Evolutionary conservation across 2,113 vertebrate genomes (phyloP), one percentile per base, ranked within the genome.

Genomic region (Scolopax mira): DNA sequence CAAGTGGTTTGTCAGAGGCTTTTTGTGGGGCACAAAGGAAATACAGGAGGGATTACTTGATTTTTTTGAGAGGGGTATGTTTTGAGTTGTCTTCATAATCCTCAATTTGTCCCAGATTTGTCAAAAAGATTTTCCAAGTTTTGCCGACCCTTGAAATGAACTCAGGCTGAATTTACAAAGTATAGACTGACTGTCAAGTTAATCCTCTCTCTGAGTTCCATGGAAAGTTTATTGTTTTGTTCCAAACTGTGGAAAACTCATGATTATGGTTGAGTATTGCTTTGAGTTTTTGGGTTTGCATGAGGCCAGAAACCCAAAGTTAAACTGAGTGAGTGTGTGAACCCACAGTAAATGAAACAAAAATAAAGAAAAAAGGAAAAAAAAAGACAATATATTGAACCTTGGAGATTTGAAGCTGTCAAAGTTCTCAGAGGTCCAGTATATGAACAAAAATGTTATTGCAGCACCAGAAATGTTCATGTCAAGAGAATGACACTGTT

Each of bases 81-180:
- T 91, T 83, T 73, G 22, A 90, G 49, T 73, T 85, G 61, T 65
- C 62, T 88, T 93, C 37, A 46, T 82, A 93, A 88, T 93, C 79
- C 79, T 93, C 90, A 93, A 69, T 93, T 96, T 94, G 90, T 90
- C 65, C 24, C 49, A 92, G n/a, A 85, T 94, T 97, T 90, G 79
- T 96, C 92, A 94, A 72, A 90, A 94, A 79, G 41, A 80, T 78
- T 88, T 93, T 88, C 28, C 28, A 85, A 83, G 48, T 88, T 80
- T 93, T 94, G 27, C 24, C 7, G 1, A 71, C 24, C 17, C 31
- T 95, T 72, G 35, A 92, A 95, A 81, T 75, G 60, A 95, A 84
- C 65, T 90, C 66, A 24, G 48, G 8, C 27, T 81, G 35, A 88
- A 71, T 62, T 90, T 91, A 18, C 24, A n/a, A 83, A 83, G 10